Percentiles rank a stretch among this genome's conserved stretches.
phyloP scores from a whole-genome alignment of 2,113 vertebrate species.

The Marmota flaviventris region DNA sequence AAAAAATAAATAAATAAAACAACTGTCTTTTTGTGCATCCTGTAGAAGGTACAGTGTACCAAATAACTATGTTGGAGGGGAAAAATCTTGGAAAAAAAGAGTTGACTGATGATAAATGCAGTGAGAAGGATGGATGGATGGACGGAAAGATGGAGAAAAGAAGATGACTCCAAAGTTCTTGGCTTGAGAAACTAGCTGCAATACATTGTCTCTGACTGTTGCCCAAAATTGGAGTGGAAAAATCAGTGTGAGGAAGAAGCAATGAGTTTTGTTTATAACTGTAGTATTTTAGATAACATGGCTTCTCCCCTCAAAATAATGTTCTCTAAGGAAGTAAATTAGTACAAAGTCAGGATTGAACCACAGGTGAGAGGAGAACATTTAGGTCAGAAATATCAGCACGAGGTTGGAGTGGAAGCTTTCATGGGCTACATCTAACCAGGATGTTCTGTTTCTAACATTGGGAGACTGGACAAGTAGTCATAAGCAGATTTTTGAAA shows the following conservation, averaged over 20 bases:
- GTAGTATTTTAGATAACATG: background rate
- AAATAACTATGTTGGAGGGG: background rate
- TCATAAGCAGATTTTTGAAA: background rate
- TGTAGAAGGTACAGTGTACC: background rate
- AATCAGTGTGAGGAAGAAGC: background rate
- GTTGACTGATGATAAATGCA: background rate
- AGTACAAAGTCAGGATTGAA: background rate
- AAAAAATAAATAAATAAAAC: too few species aligned
- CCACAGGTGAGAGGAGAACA: background rate
- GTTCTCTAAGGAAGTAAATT: background rate
- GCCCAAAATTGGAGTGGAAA: background rate
- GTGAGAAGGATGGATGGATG: background rate
- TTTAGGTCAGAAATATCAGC: background rate
- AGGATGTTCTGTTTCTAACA: background rate
- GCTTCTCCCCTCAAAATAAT: background rate
- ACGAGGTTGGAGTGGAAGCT: background rate
- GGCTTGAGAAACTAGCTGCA: background rate
- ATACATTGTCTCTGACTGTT: background rate
- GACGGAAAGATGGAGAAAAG: background rate
- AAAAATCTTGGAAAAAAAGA: background rate
- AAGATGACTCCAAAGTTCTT: constrained; percentile 20
- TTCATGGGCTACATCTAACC: background rate
- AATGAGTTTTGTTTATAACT: background rate
- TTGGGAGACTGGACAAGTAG: background rate
- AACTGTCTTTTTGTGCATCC: background rate